phyloP scores from a whole-genome alignment of 2,797 vertebrate genomes.

The Hephaestus fuliginosus region DNA sequence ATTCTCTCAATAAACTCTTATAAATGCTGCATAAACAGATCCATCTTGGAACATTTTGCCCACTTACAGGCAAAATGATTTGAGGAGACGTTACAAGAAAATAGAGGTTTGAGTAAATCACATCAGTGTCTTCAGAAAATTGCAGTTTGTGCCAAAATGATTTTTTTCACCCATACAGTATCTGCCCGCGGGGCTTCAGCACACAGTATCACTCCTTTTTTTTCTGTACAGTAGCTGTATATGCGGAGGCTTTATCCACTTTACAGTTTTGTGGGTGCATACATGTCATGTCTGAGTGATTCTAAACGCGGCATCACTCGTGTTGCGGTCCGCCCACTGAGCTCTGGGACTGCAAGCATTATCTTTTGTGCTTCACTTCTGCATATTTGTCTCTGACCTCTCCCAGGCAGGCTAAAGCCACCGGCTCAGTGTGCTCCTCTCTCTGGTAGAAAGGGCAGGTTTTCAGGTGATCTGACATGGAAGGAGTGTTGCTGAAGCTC shows the following conservation, averaged over 20 bases:
- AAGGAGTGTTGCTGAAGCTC: conserved; percentile 84
- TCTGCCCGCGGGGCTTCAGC: conserved; percentile 16
- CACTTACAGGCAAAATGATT: not conserved
- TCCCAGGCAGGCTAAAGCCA: conserved; percentile 88
- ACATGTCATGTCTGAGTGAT: conserved; percentile 26
- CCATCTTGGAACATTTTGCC: not conserved
- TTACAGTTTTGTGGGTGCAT: conserved; percentile 10
- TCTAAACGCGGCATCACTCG: conserved; percentile 22
- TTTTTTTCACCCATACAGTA: not conserved
- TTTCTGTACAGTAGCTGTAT: conserved; percentile 4
- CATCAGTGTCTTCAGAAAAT: not conserved
- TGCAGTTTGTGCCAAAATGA: conserved; percentile 3
- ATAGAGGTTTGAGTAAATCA: not conserved
- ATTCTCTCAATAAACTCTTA: not conserved
- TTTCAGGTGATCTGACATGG: conserved; percentile 94
- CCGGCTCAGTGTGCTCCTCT: conserved; percentile 85
- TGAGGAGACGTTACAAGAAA: not conserved
- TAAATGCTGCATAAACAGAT: conserved; percentile 2
- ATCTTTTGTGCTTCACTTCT: conserved; percentile 68
- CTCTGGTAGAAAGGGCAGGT: conserved; percentile 91
- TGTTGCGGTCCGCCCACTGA: conserved; percentile 35
- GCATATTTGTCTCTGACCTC: conserved; percentile 74
- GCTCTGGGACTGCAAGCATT: conserved; percentile 36
- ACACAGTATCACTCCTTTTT: not conserved
- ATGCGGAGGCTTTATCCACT: conserved; percentile 6